Base-by-base conservation (phyloP, 2,797 vertebrate genomes). In the Tachyglossus aculeatus region DNA sequence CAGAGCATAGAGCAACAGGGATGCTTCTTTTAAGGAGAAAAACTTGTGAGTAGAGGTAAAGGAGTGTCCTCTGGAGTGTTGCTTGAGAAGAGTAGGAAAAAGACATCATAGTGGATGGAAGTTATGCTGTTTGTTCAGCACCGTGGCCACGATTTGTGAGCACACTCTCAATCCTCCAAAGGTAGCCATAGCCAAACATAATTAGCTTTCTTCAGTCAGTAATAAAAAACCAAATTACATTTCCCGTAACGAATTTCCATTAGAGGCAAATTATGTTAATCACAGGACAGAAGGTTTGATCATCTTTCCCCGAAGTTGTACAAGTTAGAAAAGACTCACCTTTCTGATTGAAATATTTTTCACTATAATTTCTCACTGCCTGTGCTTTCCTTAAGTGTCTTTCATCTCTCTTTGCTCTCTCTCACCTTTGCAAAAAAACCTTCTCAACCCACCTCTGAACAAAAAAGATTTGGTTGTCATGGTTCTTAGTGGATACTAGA, bases 211-310 rank as follows among this genome's bases (percentile, higher is more conserved):
- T n/a, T n/a, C n/a, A n/a, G n/a, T n/a, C n/a, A n/a, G n/a, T n/a
- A n/a, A n/a, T n/a, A n/a, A n/a, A n/a, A n/a, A 18, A 5, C 39
- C 19, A 4, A 65, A n/a, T 6, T 37, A 44, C 43, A 15, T 14
- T 44, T 44, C 21, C 25, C 21, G 25, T 44, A 14, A 44, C 61
- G 53, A 71, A 57, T 61, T 71, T 67, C 63, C 63, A 67, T 44
- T 34, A 43, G 6, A 9, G 15, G 24, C 22, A 55, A 59, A 52
- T 41, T 33, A 18, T 11, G 6, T 67, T 21, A 67, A 13, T 43
- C 32, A 43, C 53, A 18, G 18, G 2, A 64, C 15, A 58, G 64
- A 27, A 53, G 24, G 56, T 33, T 34, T 25, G 7, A 36, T 12
- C 37, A 32, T 40, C 60, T 6, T 53, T 56, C 41, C 56, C 27